Conservation (phyloP, 2,797 vertebrate species). For the Rhinoraja longicauda region DNA sequence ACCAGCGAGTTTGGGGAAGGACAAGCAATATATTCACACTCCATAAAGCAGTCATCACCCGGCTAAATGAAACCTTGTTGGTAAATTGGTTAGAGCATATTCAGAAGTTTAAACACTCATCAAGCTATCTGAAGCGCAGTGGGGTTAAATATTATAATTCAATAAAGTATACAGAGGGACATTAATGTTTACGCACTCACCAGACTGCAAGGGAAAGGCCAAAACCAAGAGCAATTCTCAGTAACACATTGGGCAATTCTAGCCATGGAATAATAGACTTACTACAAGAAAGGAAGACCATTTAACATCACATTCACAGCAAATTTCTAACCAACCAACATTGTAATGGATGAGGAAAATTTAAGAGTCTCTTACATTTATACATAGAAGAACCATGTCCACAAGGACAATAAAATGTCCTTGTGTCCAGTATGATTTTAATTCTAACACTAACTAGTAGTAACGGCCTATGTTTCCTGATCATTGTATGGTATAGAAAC, state of each 20-base stretch:
- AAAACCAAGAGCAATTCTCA: not conserved
- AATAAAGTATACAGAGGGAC: not conserved
- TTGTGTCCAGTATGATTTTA: too few relatives aligned
- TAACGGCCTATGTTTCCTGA: too few relatives aligned
- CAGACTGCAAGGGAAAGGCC: not conserved
- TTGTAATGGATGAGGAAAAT: not conserved
- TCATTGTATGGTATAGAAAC: too few relatives aligned
- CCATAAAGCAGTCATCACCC: conserved; percentile 29
- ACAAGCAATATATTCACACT: conserved; percentile 31
- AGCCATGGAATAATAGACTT: too few relatives aligned
- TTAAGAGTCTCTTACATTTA: not conserved
- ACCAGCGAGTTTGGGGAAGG: not conserved
- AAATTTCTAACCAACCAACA: not conserved
- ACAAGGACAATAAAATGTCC: too few relatives aligned
- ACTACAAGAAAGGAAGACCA: too few relatives aligned
- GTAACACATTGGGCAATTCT: not conserved
- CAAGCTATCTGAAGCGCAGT: conserved; percentile 15
- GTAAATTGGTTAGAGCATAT: not conserved
- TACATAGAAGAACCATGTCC: too few relatives aligned
- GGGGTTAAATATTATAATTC: not conserved
- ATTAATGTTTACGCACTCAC: not conserved
- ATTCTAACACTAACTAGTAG: too few relatives aligned
- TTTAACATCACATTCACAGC: too few relatives aligned
- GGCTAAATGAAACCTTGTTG: conserved; percentile 31
- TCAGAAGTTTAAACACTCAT: conserved; percentile 1